Conservation (phyloP, 1,140 invertebrate genomes). For the Drosophila asahinai region DNA sequence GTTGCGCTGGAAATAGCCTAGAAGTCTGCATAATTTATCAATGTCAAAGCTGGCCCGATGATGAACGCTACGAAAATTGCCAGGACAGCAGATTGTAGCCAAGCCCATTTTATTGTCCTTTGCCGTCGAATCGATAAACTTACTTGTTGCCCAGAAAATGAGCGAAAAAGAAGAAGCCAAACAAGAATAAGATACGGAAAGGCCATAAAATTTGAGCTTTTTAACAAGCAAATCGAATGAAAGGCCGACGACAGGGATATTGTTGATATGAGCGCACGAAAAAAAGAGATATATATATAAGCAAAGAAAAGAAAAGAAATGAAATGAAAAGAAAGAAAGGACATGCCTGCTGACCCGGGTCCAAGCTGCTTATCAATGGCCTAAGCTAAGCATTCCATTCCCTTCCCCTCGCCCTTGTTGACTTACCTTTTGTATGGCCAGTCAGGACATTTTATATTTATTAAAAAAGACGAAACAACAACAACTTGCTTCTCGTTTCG, state of each 20-base stretch:
- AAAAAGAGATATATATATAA: conserved; percentile 13
- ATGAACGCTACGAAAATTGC: conserved; percentile 69
- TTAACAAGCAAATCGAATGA: conserved; percentile 81
- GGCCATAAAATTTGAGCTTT: conserved; percentile 83
- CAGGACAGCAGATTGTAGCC: conserved; percentile 68
- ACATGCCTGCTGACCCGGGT: conserved; percentile 61
- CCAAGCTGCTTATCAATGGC: conserved; percentile 63
- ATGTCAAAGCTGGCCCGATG: conserved; percentile 71
- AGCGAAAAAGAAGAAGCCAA: conserved; percentile 14
- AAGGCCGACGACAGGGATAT: conserved; percentile 64
- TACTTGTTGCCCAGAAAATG: conserved; percentile 62
- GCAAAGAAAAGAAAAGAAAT: conserved; percentile 40
- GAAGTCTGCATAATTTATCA: conserved; percentile 75
- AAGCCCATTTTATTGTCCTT: conserved; percentile 26
- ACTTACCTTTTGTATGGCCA: conserved; percentile 66
- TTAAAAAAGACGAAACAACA: conserved; percentile 60
- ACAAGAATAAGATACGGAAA: conserved; percentile 39
- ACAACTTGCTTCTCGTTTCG: conserved; percentile 5
- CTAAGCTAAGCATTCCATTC: conserved; percentile 64
- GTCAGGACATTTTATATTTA: conserved; percentile 78
- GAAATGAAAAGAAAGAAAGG: conserved; percentile 38
- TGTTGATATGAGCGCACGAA: conserved; percentile 51
- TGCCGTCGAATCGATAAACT: conserved; percentile 66
- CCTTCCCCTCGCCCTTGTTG: conserved; percentile 41
- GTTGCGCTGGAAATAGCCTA: conserved; percentile 50